Base-by-base conservation (phyloP, 2,888 invertebrate genomes). In the Agonopterix subpropinquella region DNA sequence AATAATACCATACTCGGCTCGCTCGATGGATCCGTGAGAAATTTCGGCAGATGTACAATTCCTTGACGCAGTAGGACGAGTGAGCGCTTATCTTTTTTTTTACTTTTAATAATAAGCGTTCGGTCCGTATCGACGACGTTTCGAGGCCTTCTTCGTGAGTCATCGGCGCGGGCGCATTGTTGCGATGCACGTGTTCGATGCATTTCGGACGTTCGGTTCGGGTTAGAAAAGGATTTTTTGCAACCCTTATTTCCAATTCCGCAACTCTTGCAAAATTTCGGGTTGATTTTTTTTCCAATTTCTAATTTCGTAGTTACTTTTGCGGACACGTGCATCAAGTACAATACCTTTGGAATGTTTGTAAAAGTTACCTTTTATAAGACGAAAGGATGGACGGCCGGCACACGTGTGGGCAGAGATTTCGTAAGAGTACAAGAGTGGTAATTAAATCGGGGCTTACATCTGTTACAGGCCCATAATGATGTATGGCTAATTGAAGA, bases 31-130 rank as follows among this genome's bases (percentile, higher is more conserved):
- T 71, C 82, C 89, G 89, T 89, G 89, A 89, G 89, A 89, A 88
- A 75, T 88, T 89, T 87, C 82, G 88, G 88, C 89, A 89, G 89
- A 89, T 89, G 89, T 87, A 85, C 87, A 87, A 86, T 87, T 86
- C 79, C 84, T 86, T 83, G 82, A 81, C 79, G 79, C 78, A 75
- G 77, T 75, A 73, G 81, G 79, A 78, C 80, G 81, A 80, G 80
- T 74, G 81, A 82, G 70, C 84, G 81, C 80, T 84, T 84, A 81
- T 80, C 75, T 81, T 82, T 72, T 73, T 66, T 69, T 66, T 43
- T n/a, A 43, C 65, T 62, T 70, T 66, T 84, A 80, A 85, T 87
- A 87, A 84, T 84, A 84, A 75, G 73, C 71, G 79, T 62, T 64
- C 70, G 79, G 62, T 64, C 70, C 70, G 75, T 78, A 77, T 77